Evolutionary conservation across 2,888 invertebrate genomes (phyloP), one percentile per base, ranked within the genome.

Genomic region (Torymus aiolomorphi): DNA sequence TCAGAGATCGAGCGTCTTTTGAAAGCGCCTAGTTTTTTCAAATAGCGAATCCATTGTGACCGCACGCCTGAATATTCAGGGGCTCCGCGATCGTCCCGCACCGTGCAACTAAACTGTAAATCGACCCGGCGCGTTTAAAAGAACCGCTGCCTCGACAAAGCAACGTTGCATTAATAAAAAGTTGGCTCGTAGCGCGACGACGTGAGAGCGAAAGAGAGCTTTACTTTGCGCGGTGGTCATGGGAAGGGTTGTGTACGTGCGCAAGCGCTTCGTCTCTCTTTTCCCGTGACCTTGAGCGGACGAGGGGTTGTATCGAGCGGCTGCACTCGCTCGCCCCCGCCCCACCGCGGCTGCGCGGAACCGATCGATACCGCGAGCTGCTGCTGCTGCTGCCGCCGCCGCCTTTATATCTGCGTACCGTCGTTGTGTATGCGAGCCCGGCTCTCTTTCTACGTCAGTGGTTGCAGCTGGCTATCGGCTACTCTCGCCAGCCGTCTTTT

Each of bases 281-380:
- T 51, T 3, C 65, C 18, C 51, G 66, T 77, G 77, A 77, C 77
- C 77, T 77, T 77, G 77, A 71, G n/a, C 31, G 66, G 13, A n/a
- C 52, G 62, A 69, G 69, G 69, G 76, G 69, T 16, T 63, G 71
- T 65, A 77, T 69, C 71, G 65, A 77, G 59, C 62, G 65, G 14
- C 49, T 61, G 10, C 31, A 16, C 75, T 31, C 65, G 11, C 20
- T 20, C 20, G 2, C 20, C 42, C 42, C 8, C 42, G 8, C 42
- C 8, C 42, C 42, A 8, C 42, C 42, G 42, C 42, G 42, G 13
- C 51, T 16, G 16, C 18, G 54, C 76, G 63, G 70, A 70, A 70
- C 20, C 63, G 71, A 77, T 77, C 77, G 77, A 77, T 77, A 65
- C 49, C 24, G 54, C 65, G 24, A 12, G 42, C 52, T 16, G 11